These are phyloP conservation scores for Drosophila setosimentum DNA, from an alignment of 2,888 invertebrate species.

Conservation along the genomic window DNA sequence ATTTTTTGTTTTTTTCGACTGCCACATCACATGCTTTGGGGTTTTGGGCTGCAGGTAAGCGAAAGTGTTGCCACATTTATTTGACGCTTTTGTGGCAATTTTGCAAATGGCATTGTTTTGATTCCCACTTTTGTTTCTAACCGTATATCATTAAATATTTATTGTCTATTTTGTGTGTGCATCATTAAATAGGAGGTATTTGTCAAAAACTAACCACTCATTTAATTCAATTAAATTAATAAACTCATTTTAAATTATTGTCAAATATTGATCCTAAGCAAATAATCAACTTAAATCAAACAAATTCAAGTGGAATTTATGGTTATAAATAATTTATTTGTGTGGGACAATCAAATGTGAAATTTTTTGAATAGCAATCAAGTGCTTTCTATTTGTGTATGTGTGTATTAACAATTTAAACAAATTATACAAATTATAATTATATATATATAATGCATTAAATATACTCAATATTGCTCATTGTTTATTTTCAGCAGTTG, in stretches of 20 bases:
- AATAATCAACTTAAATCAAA: conserved; percentile 15
- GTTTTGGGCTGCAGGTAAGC: conserved; percentile 9
- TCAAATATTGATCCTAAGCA: conserved; percentile 21
- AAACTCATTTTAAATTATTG: conserved; percentile 11
- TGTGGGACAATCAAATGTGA: conserved; percentile 10
- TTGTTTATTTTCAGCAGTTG: not conserved
- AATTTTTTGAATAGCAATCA: conserved; percentile 5
- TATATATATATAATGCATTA: conserved; percentile 18
- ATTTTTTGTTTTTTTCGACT: not conserved
- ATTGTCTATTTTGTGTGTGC: conserved; percentile 6
- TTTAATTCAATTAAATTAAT: conserved; percentile 32
- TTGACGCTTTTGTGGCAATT: conserved; percentile 13
- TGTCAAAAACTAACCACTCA: conserved; percentile 2
- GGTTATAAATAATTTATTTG: conserved; percentile 14
- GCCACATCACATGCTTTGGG: conserved; percentile 30
- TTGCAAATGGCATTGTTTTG: conserved; percentile 11
- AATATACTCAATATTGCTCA: not conserved
- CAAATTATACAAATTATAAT: no score
- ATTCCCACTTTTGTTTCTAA: not conserved
- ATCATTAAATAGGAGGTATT: conserved; percentile 1
- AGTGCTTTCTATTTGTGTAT: not conserved
- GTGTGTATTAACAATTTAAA: not conserved
- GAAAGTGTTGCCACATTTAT: conserved; percentile 47
- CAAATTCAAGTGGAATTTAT: conserved; percentile 16
- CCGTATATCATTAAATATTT: conserved; percentile 25